Evolutionary conservation across 2,113 vertebrate genomes (phyloP).

Genomic region (Columbina picui): DNA sequence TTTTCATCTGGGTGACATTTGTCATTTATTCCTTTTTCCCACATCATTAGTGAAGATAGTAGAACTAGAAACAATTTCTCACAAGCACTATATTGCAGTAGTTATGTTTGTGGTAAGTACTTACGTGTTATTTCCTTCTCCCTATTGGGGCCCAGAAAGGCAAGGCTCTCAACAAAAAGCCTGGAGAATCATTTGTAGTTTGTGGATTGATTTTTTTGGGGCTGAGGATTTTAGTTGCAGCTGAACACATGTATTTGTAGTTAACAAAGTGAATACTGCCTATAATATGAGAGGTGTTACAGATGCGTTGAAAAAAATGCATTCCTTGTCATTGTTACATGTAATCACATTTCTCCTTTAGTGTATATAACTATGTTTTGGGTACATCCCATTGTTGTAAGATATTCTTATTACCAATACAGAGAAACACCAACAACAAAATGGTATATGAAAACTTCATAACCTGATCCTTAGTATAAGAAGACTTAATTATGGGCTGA

Average conservation of each 20-base stretch:
- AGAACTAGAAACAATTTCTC: not conserved
- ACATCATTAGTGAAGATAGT: not conserved
- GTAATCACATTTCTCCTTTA: not conserved
- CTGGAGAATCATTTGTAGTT: not conserved
- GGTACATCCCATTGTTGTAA: not conserved
- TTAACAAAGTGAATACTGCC: not conserved
- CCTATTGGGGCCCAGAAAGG: not conserved
- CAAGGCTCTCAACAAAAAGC: not conserved
- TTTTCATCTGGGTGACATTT: not conserved
- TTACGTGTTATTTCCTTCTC: not conserved
- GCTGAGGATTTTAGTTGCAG: not conserved
- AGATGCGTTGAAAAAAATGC: not conserved
- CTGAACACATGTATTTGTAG: not conserved
- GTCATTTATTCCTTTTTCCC: rapidly evolving
- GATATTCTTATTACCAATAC: not conserved
- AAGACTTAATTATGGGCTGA: not conserved
- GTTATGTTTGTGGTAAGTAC: not conserved
- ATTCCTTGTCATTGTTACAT: not conserved
- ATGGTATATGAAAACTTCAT: not conserved
- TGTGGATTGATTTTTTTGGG: not conserved
- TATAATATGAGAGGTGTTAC: not conserved
- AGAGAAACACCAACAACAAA: not conserved
- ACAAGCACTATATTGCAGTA: not conserved
- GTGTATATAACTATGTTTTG: not conserved
- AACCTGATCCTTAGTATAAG: not conserved